phyloP scores from a whole-genome alignment of 2,797 vertebrate species.

The Pseudochirops cupreus region DNA sequence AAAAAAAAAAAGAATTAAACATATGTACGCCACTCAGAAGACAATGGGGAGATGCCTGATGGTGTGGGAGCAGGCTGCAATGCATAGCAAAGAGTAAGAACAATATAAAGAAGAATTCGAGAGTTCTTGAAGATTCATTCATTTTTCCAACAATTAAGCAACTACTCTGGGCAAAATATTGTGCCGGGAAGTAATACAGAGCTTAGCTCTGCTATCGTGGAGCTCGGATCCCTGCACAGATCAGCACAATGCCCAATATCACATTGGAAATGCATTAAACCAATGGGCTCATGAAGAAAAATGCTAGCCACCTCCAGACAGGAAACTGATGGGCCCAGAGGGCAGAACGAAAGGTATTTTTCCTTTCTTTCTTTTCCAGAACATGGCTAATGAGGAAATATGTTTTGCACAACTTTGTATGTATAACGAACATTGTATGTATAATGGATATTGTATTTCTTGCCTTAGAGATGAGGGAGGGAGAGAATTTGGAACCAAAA shows the following conservation, averaged over 20 bases:
- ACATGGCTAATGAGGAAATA: background rate
- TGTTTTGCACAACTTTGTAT: background rate
- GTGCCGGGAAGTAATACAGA: background rate
- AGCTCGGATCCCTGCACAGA: background rate
- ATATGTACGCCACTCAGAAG: background rate
- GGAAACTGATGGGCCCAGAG: background rate
- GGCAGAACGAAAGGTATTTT: background rate
- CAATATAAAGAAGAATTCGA: background rate
- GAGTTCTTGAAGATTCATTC: background rate
- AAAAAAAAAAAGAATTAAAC: background rate
- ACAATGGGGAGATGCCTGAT: background rate
- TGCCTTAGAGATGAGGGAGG: background rate
- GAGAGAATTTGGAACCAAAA: no score
- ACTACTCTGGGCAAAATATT: background rate
- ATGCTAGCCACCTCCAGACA: background rate
- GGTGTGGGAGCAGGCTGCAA: background rate
- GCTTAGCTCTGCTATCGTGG: background rate
- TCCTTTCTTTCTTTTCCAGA: background rate
- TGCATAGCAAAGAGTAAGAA: background rate
- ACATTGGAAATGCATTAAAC: background rate
- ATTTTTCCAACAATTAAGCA: background rate
- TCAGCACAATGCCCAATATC: background rate
- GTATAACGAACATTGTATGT: background rate
- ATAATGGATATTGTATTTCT: background rate
- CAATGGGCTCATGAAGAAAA: background rate